phyloP scores from a whole-genome alignment of 2,113 vertebrate species.

The Phocoena sinus region DNA sequence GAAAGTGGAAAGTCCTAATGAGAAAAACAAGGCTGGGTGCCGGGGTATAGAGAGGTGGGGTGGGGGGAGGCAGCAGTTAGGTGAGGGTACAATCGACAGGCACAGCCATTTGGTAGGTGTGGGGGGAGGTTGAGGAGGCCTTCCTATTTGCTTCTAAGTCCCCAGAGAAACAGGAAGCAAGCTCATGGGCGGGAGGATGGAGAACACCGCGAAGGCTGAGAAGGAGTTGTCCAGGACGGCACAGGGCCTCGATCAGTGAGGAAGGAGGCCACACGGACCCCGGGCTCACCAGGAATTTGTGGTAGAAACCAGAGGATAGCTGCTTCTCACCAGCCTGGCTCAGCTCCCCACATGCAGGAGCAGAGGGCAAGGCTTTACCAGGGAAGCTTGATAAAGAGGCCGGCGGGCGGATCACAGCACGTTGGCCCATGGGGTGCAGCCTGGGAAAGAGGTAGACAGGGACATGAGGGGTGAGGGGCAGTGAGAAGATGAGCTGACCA shows the following conservation, averaged over 20 bases:
- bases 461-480: background rate
- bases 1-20: background rate
- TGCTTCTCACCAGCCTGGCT: background rate
- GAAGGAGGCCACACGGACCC: accelerated
- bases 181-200: accelerated
- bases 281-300: background rate
- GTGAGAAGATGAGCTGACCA: background rate
- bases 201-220: accelerated
- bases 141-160: background rate
- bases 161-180: background rate
- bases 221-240: accelerated
- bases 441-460: background rate
- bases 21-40: background rate
- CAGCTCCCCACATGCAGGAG: accelerated
- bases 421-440: accelerated
- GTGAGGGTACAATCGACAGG: background rate
- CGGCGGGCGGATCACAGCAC: accelerated
- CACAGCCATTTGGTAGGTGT: background rate
- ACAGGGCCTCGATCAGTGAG: accelerated
- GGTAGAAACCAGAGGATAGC: background rate
- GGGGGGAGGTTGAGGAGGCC: background rate
- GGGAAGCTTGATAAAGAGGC: no score
- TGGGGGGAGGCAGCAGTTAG: background rate
- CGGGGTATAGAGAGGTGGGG: no score
- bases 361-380: background rate